Conservation (phyloP, 2,113 vertebrate species). For the Anguilla rostrata region DNA sequence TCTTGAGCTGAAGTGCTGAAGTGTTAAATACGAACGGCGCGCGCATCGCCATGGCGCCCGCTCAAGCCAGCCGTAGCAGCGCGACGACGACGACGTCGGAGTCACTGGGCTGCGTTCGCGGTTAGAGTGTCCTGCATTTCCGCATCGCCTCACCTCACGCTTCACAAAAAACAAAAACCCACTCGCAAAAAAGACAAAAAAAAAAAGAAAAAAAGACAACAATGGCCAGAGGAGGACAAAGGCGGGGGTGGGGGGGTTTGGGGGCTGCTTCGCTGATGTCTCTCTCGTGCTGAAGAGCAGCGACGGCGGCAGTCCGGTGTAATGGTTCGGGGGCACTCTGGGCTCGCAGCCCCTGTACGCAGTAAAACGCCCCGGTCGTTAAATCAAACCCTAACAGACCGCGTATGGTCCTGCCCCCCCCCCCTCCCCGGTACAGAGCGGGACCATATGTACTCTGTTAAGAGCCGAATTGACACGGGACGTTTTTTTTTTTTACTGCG, state of each 20-base stretch:
- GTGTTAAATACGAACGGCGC: slow-evolving; percentile 27
- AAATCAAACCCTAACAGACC: too few relatives aligned
- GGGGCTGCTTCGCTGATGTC: slow-evolving; percentile 28
- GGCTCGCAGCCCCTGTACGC: too few relatives aligned
- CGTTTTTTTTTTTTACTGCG: too few relatives aligned
- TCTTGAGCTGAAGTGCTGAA: slow-evolving; percentile 35
- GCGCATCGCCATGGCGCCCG: not conserved
- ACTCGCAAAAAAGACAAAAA: not conserved
- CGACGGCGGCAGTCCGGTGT: slow-evolving; percentile 18
- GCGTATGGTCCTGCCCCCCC: too few relatives aligned
- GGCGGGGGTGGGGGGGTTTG: not conserved
- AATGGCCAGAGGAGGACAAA: slow-evolving; percentile 8
- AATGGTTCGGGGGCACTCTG: too few relatives aligned
- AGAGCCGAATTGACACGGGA: too few relatives aligned
- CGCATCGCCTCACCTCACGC: not conserved
- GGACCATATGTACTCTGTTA: too few relatives aligned
- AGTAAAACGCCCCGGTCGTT: too few relatives aligned
- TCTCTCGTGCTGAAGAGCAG: not conserved
- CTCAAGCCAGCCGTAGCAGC: not conserved
- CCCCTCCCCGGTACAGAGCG: too few relatives aligned
- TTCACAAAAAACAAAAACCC: not conserved
- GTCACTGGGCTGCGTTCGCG: not conserved
- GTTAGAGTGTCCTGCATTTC: slow-evolving; percentile 12
- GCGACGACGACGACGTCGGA: not conserved
- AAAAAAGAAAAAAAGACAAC: not conserved